A percentile compares a stretch with the other conserved stretches of the same genome.
phyloP scores from a whole-genome alignment of 2,797 vertebrate genomes.

The Cichlasoma orientale region DNA sequence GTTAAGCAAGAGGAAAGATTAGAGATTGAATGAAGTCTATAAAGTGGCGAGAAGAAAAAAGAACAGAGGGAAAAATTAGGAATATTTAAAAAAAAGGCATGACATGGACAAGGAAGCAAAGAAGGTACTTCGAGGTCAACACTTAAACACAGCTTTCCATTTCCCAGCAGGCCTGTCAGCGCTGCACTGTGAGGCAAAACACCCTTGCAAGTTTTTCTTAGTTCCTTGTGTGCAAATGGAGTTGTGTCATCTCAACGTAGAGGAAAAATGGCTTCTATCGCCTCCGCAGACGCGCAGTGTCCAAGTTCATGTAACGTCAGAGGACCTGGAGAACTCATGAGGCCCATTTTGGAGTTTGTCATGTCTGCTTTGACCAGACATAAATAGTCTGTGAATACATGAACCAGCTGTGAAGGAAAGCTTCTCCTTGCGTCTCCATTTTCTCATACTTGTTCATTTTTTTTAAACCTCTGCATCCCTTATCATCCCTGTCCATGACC shows the following conservation, averaged over 20 bases:
- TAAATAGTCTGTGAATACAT: constrained; percentile 39
- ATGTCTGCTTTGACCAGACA: constrained; percentile 42
- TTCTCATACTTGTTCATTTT: background rate
- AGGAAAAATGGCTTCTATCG: constrained; percentile 31
- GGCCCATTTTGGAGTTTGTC: constrained; percentile 25
- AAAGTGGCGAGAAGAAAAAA: background rate
- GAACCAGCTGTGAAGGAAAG: constrained; percentile 57
- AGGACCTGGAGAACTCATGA: constrained; percentile 21
- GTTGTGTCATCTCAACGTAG: constrained; percentile 6
- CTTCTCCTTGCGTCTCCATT: background rate
- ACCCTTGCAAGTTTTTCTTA: constrained; percentile 28
- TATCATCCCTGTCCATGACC: background rate
- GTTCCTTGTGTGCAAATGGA: constrained; percentile 35
- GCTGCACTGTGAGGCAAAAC: constrained; percentile 46
- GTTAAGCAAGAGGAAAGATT: background rate
- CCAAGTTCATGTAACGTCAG: constrained; percentile 45
- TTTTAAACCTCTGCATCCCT: background rate
- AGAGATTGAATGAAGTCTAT: background rate
- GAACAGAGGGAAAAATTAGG: background rate
- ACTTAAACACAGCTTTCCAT: constrained; percentile 27
- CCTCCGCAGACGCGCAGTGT: background rate
- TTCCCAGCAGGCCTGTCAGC: constrained; percentile 48
- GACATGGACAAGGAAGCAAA: background rate
- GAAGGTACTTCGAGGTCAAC: constrained; percentile 20
- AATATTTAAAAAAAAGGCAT: constrained; percentile 8